These are phyloP conservation scores for Xestia c-nigrum DNA, from an alignment of 2,888 invertebrate genomes.

Conservation along the genomic window DNA sequence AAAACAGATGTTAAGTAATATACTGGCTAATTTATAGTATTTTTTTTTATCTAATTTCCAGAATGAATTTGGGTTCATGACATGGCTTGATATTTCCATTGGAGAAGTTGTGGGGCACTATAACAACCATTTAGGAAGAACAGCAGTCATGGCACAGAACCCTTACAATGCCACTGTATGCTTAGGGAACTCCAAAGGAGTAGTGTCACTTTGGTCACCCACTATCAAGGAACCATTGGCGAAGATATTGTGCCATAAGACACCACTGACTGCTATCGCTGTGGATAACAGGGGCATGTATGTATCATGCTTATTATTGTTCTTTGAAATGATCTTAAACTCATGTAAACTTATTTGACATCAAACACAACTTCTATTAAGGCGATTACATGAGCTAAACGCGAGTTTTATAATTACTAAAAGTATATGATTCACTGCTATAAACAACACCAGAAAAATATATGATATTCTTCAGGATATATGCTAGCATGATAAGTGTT, in stretches of 20 bases:
- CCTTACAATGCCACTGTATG: constrained; percentile 98
- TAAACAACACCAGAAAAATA: no score
- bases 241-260: constrained; percentile 97
- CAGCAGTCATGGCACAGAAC: constrained; percentile 97
- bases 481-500: no score
- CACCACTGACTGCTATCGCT: constrained; percentile 94
- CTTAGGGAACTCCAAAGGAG: constrained; percentile 97
- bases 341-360: background rate
- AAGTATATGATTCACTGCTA: no score
- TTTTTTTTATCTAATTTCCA: constrained; percentile 72
- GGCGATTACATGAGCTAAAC: no score
- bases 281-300: constrained; percentile 96
- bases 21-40: background rate
- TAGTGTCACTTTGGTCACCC: constrained; percentile 99
- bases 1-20: background rate
- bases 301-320: constrained; percentile 73
- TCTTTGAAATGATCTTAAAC: background rate
- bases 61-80: constrained; percentile 94
- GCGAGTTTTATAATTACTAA: no score
- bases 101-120: constrained; percentile 96
- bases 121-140: constrained; percentile 94
- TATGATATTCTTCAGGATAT: no score
- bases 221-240: constrained; percentile 95
- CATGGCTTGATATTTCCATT: constrained; percentile 98
- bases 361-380: background rate